Percentiles rank a stretch among this genome's conserved stretches.
Evolutionary conservation across 2,113 vertebrate genomes (phyloP).

Genomic region (Pavo muticus): DNA sequence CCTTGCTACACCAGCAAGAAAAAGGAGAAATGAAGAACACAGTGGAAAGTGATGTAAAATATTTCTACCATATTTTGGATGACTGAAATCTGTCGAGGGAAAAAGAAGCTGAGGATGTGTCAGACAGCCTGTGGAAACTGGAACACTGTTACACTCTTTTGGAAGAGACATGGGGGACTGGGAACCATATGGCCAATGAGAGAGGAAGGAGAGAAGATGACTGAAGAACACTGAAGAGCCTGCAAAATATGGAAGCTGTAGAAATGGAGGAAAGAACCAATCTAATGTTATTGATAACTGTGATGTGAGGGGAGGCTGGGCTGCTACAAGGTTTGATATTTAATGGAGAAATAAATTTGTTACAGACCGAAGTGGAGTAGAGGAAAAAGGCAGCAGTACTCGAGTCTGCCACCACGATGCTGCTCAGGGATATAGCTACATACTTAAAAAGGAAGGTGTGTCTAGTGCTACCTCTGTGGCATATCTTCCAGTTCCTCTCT

Average conservation of each 20-base stretch:
- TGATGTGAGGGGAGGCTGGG: neutral
- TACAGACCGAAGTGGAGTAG: neutral
- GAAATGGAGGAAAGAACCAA: neutral
- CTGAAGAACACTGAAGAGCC: neutral
- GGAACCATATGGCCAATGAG: neutral
- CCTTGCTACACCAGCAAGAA: neutral
- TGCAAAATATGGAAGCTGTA: neutral
- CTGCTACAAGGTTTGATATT: neutral
- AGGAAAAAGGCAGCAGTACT: neutral
- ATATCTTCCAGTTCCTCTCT: neutral
- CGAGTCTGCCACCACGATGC: neutral
- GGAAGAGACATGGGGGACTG: neutral
- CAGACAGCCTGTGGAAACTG: neutral
- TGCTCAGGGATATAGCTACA: neutral
- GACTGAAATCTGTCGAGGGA: neutral
- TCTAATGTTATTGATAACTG: neutral
- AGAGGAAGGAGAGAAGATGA: neutral
- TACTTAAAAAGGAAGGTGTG: neutral
- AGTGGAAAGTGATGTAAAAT: neutral
- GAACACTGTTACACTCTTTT: neutral
- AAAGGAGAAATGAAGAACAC: neutral
- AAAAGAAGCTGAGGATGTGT: neutral
- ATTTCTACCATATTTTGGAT: neutral
- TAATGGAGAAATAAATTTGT: neutral
- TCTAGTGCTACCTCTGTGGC: neutral